A percentile compares a stretch with the other conserved stretches of the same genome.
These are phyloP conservation scores for Nibea coibor DNA, from an alignment of 2,113 vertebrate species.

Conservation along the genomic window DNA sequence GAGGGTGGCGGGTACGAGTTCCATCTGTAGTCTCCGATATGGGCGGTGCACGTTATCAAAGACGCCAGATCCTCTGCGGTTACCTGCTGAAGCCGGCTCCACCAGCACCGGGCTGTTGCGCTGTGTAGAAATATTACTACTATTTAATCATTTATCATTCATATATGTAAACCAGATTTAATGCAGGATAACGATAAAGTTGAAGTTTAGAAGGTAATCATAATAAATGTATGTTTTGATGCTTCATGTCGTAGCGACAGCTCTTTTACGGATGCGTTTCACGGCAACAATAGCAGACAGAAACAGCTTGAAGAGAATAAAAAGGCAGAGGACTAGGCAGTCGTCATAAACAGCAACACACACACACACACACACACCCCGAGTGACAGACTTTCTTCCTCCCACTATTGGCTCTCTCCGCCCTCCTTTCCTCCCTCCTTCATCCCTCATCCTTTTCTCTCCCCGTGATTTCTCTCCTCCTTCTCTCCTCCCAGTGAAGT, in stretches of 20 bases:
- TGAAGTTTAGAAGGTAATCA: background rate
- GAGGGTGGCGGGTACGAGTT: constrained; percentile 3
- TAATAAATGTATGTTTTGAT: background rate
- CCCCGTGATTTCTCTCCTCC: background rate
- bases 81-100: constrained; percentile 12
- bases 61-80: constrained; percentile 8
- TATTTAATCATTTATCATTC: background rate
- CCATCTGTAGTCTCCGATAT: constrained; percentile 1
- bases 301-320: background rate
- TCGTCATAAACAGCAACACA: background rate
- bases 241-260: background rate
- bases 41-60: constrained; percentile 20
- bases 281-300: background rate
- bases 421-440: background rate
- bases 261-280: background rate
- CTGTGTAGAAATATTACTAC: background rate
- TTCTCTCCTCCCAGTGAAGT: constrained; percentile 24
- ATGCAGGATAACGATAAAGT: background rate
- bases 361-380: too few species aligned
- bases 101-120: constrained; percentile 4
- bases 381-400: background rate
- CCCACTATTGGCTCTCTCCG: background rate
- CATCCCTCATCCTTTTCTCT: constrained; percentile 1
- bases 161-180: background rate
- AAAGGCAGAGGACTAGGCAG: background rate